Conservation (phyloP, 2,888 invertebrate species). For the Schizotus pectinicornis region DNA sequence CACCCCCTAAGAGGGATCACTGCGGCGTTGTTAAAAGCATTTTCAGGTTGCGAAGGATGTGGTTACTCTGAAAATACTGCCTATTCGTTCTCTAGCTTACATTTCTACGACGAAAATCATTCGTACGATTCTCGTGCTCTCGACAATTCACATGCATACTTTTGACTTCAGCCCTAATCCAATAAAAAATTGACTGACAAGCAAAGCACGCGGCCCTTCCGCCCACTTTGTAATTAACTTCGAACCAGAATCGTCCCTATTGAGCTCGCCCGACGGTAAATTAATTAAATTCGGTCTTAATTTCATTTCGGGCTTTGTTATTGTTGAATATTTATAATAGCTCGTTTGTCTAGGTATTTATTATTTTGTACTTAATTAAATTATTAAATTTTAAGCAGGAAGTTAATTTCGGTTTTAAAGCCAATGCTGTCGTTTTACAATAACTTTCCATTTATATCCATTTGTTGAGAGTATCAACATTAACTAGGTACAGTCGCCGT, state of each 20-base stretch:
- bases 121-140: constrained; percentile 3
- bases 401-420: constrained; percentile 11
- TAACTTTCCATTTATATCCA: constrained; percentile 12
- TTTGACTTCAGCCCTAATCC: too few species aligned
- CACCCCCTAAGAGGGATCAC: constrained; percentile 46
- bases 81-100: constrained; percentile 24
- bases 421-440: constrained; percentile 2
- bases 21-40: constrained; percentile 54
- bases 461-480: constrained; percentile 7
- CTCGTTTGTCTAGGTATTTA: constrained; percentile 23
- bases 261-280: constrained; percentile 49
- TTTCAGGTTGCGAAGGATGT: constrained; percentile 50
- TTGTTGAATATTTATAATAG: constrained; percentile 24
- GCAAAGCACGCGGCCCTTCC: background rate
- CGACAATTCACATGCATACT: background rate
- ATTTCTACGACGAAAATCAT: constrained; percentile 16
- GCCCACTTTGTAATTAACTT: constrained; percentile 27
- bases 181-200: too few species aligned
- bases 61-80: constrained; percentile 21
- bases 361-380: constrained; percentile 24
- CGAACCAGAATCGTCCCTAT: constrained; percentile 45
- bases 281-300: constrained; percentile 48
- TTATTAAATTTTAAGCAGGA: constrained; percentile 10
- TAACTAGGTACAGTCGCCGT: background rate
- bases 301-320: constrained; percentile 4